A percentile compares a stretch with the other conserved stretches of the same genome.
Evolutionary conservation across 2,888 invertebrate genomes (phyloP).

Genomic region (Clistopyga incitator): DNA sequence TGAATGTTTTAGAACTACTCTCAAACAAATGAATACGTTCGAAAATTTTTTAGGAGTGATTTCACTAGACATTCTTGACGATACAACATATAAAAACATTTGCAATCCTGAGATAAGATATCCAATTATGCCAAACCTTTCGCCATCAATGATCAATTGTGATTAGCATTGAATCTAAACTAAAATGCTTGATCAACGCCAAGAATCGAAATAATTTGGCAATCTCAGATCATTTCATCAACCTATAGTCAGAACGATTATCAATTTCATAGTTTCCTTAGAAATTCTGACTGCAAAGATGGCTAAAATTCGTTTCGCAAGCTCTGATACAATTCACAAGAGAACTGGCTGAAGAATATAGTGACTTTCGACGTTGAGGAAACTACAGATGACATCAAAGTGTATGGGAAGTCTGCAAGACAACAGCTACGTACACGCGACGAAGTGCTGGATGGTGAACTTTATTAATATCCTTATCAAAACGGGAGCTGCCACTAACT

Average conservation of each 20-base stretch:
- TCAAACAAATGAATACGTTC: neutral
- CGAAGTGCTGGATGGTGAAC: slow-evolving; percentile 71
- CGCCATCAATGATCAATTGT: neutral
- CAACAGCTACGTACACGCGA: slow-evolving; percentile 57
- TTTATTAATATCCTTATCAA: slow-evolving; percentile 83
- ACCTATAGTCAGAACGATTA: neutral
- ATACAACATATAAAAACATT: too few relatives aligned
- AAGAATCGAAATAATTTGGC: neutral
- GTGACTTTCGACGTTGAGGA: neutral
- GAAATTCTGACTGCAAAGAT: neutral
- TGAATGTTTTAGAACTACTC: neutral
- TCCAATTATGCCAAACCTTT: neutral
- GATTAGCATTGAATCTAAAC: too few relatives aligned
- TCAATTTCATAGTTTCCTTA: neutral
- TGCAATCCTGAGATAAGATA: too few relatives aligned
- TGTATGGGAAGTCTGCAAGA: neutral
- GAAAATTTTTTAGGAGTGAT: neutral
- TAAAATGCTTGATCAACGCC: too few relatives aligned
- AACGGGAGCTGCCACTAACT: slow-evolving; percentile 75
- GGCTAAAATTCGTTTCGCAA: neutral
- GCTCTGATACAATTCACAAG: neutral
- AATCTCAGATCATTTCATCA: neutral
- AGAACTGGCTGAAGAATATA: neutral
- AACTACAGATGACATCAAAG: slow-evolving; percentile 13
- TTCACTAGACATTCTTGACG: neutral